Conservation (phyloP, 1,140 invertebrate species). For the Triops longicaudatus region DNA sequence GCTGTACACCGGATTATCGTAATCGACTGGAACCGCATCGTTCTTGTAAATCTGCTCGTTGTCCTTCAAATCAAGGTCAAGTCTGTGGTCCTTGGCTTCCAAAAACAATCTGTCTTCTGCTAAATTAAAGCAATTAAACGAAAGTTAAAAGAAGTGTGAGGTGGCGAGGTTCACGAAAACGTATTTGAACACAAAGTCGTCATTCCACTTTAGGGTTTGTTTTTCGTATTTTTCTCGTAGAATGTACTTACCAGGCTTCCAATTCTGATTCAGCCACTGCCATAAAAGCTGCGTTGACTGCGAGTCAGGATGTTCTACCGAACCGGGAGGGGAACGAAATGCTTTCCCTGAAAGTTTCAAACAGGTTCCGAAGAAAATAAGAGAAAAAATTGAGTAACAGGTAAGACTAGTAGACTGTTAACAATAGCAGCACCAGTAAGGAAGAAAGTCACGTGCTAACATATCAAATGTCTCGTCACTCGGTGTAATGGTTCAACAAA, state of each 20-base stretch:
- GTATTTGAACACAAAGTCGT: too few species aligned
- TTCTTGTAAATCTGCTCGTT: neutral
- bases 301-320: neutral
- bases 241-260: neutral
- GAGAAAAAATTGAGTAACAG: neutral
- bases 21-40: neutral
- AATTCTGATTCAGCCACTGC: neutral
- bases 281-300: neutral
- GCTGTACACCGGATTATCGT: neutral
- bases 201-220: neutral
- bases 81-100: neutral
- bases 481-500: neutral
- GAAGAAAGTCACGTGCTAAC: neutral
- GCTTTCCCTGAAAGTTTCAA: neutral
- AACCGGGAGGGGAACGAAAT: neutral
- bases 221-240: neutral
- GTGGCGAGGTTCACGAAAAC: too few species aligned
- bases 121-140: neutral
- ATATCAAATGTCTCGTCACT: neutral
- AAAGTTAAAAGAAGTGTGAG: neutral
- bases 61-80: neutral
- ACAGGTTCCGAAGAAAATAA: neutral
- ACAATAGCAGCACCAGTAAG: neutral
- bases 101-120: slow-evolving; percentile 4
- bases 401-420: neutral